These are phyloP conservation scores for Tribolium castaneum DNA, from an alignment of 1,140 invertebrate genomes.

Conservation along the genomic window DNA sequence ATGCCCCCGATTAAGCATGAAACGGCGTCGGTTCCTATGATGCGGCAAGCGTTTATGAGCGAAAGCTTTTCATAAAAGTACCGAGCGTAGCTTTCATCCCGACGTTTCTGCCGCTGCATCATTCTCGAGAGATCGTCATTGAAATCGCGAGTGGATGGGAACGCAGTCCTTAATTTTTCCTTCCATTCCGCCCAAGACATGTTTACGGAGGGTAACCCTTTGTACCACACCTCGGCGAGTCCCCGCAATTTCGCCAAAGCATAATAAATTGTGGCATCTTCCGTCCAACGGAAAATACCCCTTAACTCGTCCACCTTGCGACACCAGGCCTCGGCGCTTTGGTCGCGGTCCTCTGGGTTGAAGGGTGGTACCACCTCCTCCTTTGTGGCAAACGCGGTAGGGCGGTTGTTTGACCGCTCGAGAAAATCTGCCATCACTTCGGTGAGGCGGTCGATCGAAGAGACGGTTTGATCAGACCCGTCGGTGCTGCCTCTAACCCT, in stretches of 20 bases:
- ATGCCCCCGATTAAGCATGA: slow-evolving; percentile 60
- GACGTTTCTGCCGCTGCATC: slow-evolving; percentile 41
- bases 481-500: not conserved
- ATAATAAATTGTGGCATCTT: slow-evolving; percentile 50
- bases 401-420: not conserved
- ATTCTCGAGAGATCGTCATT: slow-evolving; percentile 53
- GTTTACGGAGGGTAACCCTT: slow-evolving; percentile 52
- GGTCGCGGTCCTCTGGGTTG: slow-evolving; percentile 3
- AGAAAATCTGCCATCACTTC: not conserved
- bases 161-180: slow-evolving; percentile 54
- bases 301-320: slow-evolving; percentile 56
- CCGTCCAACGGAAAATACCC: slow-evolving; percentile 48
- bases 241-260: slow-evolving; percentile 56
- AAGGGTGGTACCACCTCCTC: slow-evolving; percentile 11
- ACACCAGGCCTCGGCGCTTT: slow-evolving; percentile 43
- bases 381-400: not conserved
- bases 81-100: slow-evolving; percentile 36
- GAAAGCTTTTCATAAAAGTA: slow-evolving; percentile 51
- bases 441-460: not conserved
- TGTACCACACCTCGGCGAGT: slow-evolving; percentile 59
- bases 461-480: not conserved
- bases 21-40: slow-evolving; percentile 20
- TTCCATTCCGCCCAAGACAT: slow-evolving; percentile 61
- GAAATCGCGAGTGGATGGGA: slow-evolving; percentile 54
- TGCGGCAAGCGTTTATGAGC: slow-evolving; percentile 57